A percentile compares a stretch with the other conserved stretches of the same genome.
Conservation (phyloP, 2,113 vertebrate genomes). For the Speoplatyrhinus poulsoni region DNA sequence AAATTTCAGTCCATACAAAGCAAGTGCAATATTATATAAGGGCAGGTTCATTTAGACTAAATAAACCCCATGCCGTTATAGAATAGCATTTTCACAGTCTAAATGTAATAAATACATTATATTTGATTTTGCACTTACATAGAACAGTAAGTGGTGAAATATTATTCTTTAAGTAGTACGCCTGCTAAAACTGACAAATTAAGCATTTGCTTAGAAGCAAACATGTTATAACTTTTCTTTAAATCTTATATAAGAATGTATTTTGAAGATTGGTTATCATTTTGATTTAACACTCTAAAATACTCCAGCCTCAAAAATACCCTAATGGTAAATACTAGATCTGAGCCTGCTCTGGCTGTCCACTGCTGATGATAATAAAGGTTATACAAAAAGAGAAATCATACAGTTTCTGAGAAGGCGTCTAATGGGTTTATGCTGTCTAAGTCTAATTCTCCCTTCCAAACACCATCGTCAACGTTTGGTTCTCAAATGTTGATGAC, state of each 20-base stretch:
- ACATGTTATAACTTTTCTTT: slow-evolving; percentile 36
- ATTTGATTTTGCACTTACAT: not conserved
- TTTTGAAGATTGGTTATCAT: not conserved
- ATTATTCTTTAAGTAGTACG: slow-evolving; percentile 5
- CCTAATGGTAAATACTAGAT: slow-evolving; percentile 7
- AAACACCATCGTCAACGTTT: not conserved
- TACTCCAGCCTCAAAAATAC: slow-evolving; percentile 9
- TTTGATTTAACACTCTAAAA: not conserved
- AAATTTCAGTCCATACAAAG: slow-evolving; percentile 6
- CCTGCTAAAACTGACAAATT: slow-evolving; percentile 1
- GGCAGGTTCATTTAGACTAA: too few relatives aligned
- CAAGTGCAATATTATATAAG: not conserved
- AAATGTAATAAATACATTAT: too few relatives aligned
- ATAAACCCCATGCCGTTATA: too few relatives aligned
- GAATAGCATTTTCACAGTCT: too few relatives aligned
- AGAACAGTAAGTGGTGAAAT: not conserved
- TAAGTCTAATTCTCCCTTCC: not conserved
- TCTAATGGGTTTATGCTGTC: not conserved
- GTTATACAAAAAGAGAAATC: not conserved
- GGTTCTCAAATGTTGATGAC: too few relatives aligned
- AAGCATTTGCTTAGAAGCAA: slow-evolving; percentile 24
- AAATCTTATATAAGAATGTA: slow-evolving; percentile 22
- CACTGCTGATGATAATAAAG: slow-evolving; percentile 2
- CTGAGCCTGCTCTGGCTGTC: not conserved
- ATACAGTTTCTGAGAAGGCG: not conserved